These are phyloP conservation scores for Lithobius niger DNA, from an alignment of 1,140 invertebrate genomes.

Conservation along the genomic window DNA sequence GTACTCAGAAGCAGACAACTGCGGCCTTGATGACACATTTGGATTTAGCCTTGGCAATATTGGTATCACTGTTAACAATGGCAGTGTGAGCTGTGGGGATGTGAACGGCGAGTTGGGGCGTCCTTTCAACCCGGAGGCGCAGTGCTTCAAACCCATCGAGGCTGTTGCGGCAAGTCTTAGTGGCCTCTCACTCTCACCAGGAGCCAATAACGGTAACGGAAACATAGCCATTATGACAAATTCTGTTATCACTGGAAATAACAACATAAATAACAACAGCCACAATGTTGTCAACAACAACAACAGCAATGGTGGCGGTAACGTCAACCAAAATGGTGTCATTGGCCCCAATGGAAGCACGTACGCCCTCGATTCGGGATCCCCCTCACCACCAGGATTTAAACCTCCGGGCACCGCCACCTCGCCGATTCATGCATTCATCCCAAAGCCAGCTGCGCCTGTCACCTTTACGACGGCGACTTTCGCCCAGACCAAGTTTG, in stretches of 20 bases:
- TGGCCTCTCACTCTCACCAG: constrained; percentile 26
- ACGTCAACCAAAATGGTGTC: constrained; percentile 20
- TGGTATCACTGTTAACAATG: constrained; percentile 35
- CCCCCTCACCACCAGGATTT: constrained; percentile 42
- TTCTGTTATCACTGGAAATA: constrained; percentile 11
- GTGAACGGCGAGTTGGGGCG: constrained; percentile 66
- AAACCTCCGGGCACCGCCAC: constrained; percentile 46
- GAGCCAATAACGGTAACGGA: constrained; percentile 19
- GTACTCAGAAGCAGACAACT: constrained; percentile 52
- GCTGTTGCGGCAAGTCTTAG: constrained; percentile 33
- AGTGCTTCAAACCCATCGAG: constrained; percentile 90
- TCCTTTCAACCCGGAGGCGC: constrained; percentile 89
- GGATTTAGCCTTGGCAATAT: neutral
- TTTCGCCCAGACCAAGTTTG: constrained; percentile 98
- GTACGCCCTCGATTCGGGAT: constrained; percentile 24
- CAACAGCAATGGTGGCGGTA: constrained; percentile 11
- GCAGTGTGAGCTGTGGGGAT: constrained; percentile 33
- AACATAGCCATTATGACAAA: neutral
- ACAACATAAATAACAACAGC: neutral
- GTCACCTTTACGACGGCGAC: constrained; percentile 89
- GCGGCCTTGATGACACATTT: constrained; percentile 34
- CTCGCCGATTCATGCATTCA: constrained; percentile 41
- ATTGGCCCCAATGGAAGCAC: constrained; percentile 21
- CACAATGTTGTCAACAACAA: constrained; percentile 14
- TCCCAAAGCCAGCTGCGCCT: constrained; percentile 52